phyloP scores from a whole-genome alignment of 2,113 vertebrate species.

The Podiceps cristatus region DNA sequence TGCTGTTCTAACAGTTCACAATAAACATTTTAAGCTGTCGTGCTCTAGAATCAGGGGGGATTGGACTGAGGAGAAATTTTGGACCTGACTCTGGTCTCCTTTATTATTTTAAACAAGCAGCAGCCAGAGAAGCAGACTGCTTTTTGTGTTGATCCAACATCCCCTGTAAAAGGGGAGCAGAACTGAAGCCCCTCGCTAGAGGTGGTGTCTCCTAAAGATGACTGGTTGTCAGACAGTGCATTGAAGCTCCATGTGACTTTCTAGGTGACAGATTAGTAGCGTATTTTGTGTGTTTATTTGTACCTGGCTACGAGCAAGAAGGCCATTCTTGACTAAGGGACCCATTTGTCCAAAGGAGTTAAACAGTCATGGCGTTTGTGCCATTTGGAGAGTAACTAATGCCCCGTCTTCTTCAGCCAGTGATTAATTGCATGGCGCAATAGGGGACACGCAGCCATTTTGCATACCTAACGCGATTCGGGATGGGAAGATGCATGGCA shows the following conservation, averaged over 20 bases:
- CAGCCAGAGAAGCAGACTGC: neutral
- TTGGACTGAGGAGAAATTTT: neutral
- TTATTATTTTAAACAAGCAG: neutral
- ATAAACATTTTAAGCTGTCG: neutral
- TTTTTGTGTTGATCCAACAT: neutral
- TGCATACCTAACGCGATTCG: neutral
- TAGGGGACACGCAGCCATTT: constrained; percentile 16
- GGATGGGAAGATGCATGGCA: neutral
- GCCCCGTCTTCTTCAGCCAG: neutral
- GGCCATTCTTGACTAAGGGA: neutral
- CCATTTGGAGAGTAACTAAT: neutral
- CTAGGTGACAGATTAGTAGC: neutral
- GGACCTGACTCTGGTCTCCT: neutral
- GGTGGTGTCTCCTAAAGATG: neutral
- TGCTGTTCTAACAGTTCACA: neutral
- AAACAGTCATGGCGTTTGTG: neutral
- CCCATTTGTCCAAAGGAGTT: neutral
- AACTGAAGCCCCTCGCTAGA: neutral
- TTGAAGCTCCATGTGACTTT: neutral
- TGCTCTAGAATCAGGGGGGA: neutral
- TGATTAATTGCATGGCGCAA: constrained; percentile 36
- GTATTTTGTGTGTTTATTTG: neutral
- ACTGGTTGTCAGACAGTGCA: neutral
- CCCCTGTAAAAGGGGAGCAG: neutral
- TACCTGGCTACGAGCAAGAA: neutral